Percentiles rank a stretch among this genome's conserved stretches.
phyloP scores from a whole-genome alignment of 1,140 invertebrate species.

The Anastatus disparis region DNA sequence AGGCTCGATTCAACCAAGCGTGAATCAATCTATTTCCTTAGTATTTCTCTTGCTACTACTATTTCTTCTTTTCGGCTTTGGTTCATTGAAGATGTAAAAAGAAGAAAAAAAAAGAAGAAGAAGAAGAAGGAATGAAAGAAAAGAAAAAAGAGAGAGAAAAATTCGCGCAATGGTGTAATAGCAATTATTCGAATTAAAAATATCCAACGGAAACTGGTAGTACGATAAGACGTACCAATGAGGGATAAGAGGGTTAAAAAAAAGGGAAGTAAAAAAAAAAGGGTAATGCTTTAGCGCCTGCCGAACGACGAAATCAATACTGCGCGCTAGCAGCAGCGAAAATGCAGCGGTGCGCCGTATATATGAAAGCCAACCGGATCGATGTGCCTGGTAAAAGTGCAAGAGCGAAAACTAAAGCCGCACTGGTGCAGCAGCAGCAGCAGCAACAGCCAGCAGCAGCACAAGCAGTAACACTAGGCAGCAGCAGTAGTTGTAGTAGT shows the following conservation, averaged over 20 bases:
- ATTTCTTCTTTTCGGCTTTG: background rate
- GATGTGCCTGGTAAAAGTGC: constrained; percentile 13
- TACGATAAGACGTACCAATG: constrained; percentile 7
- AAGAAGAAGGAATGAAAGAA: too few species aligned
- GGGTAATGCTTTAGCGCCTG: too few species aligned
- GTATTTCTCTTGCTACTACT: background rate
- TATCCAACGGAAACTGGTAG: background rate
- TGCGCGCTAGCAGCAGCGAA: background rate
- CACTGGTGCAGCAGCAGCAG: too few species aligned
- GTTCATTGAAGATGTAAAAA: too few species aligned
- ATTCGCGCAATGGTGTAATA: background rate
- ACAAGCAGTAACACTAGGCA: too few species aligned
- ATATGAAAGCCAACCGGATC: background rate
- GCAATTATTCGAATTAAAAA: constrained; percentile 30
- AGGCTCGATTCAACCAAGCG: constrained; percentile 46
- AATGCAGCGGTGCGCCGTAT: too few species aligned
- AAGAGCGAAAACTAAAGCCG: background rate
- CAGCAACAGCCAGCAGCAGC: too few species aligned
- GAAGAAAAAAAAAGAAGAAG: too few species aligned
- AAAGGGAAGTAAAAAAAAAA: background rate
- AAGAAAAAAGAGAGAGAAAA: background rate
- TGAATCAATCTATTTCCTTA: constrained; percentile 53
- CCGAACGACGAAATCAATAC: constrained; percentile 12
- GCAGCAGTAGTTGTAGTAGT: too few species aligned
- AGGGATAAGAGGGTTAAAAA: constrained; percentile 12